A percentile compares a stretch with the other conserved stretches of the same genome.
phyloP scores from a whole-genome alignment of 2,888 invertebrate species.

The Tillus elongatus region DNA sequence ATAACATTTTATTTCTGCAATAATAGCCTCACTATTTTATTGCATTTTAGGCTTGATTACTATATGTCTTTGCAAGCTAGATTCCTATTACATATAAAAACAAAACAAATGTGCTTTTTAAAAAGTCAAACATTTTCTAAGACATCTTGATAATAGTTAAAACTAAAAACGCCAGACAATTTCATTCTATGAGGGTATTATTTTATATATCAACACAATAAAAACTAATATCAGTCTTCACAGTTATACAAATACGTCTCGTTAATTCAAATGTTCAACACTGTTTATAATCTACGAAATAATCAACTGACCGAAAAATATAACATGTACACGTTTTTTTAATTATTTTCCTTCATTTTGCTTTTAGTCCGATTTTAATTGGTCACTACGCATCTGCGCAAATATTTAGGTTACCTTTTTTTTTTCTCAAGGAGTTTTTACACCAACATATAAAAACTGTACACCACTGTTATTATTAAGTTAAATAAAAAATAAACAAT shows the following conservation, averaged over 20 bases:
- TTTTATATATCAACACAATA: conserved; percentile 40
- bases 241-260: conserved; percentile 40
- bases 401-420: conserved; percentile 16
- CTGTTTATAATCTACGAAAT: conserved; percentile 38
- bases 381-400: conserved; percentile 34
- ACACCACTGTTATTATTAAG: no score
- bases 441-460: conserved; percentile 36
- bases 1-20: no score
- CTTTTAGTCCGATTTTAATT: no score
- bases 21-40: no score
- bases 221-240: conserved; percentile 42
- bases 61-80: no score
- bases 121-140: no score
- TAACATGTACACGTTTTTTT: conserved; percentile 38
- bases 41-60: no score
- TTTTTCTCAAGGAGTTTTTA: conserved; percentile 25
- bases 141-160: no score
- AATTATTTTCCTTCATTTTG: conserved; percentile 23
- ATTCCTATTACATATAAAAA: no score
- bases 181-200: no score
- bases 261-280: conserved; percentile 33
- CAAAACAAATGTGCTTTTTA: no score
- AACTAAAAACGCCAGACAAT: conserved; percentile 37
- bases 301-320: conserved; percentile 41
- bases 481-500: not conserved